Evolutionary conservation across 2,888 invertebrate genomes (phyloP).

Genomic region (Theodoxus fluviatilis): DNA sequence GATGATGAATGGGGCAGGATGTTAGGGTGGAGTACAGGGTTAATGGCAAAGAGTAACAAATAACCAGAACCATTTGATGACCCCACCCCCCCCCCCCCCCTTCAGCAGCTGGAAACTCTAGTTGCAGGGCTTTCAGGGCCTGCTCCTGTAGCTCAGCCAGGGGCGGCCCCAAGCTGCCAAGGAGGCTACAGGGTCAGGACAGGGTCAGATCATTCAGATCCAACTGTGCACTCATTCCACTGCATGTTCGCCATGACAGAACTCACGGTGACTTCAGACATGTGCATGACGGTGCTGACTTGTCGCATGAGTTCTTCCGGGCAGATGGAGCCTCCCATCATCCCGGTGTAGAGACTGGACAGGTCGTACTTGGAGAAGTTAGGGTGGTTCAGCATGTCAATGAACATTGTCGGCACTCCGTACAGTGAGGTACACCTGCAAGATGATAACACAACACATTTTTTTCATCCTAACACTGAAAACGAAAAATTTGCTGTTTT

Average conservation of each 20-base stretch:
- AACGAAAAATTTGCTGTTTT: background rate
- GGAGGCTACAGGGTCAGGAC: too few species aligned
- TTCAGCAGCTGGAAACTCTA: background rate
- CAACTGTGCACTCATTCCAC: too few species aligned
- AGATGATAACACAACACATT: too few species aligned
- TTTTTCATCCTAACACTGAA: background rate
- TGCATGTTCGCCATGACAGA: background rate
- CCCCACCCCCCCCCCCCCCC: too few species aligned
- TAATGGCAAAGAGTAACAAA: too few species aligned
- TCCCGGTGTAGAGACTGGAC: conserved; percentile 67
- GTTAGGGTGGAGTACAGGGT: too few species aligned
- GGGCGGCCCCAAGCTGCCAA: too few species aligned
- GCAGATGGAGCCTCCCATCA: conserved; percentile 79
- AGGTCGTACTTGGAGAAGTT: conserved; percentile 65
- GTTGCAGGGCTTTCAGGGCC: too few species aligned
- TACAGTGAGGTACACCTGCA: conserved; percentile 75
- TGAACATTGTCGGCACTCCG: conserved; percentile 88
- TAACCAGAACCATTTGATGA: too few species aligned
- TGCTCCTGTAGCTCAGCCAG: too few species aligned
- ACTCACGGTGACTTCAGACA: conserved; percentile 65
- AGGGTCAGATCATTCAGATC: too few species aligned
- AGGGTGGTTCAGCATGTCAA: conserved; percentile 73
- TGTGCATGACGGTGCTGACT: conserved; percentile 66
- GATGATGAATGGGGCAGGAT: too few species aligned
- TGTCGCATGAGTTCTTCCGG: conserved; percentile 69